Conservation (phyloP, 2,797 vertebrate genomes). For the Enteromius unitaeniatus region DNA sequence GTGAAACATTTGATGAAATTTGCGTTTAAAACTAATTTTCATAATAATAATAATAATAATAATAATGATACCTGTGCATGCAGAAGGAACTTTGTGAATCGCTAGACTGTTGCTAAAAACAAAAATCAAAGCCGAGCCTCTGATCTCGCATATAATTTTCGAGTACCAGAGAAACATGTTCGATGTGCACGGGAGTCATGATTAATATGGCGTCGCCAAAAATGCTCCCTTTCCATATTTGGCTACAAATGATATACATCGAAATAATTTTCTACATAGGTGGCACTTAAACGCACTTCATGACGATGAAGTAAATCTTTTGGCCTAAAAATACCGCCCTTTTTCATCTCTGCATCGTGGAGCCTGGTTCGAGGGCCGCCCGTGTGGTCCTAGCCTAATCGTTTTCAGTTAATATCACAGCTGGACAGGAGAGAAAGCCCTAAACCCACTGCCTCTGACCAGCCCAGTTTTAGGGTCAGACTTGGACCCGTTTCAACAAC, state of each 20-base stretch:
- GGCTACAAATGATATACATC: constrained; percentile 55
- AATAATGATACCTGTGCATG: not conserved
- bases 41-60: not conserved
- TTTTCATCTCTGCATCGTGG: constrained; percentile 23
- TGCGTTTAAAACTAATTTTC: not conserved
- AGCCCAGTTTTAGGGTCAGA: constrained; percentile 31
- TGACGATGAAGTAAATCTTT: constrained; percentile 62
- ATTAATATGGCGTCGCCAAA: constrained; percentile 36
- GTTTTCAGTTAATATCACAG: constrained; percentile 76
- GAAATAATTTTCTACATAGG: constrained; percentile 62
- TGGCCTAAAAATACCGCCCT: constrained; percentile 62
- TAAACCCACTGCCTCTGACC: constrained; percentile 25
- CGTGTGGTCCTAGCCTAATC: constrained; percentile 81
- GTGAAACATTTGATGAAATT: not conserved
- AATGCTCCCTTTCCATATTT: constrained; percentile 46
- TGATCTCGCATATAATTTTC: not conserved
- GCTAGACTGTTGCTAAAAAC: not conserved
- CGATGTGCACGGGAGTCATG: not conserved
- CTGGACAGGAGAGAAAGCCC: constrained; percentile 67
- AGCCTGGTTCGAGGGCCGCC: constrained; percentile 74
- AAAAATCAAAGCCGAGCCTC: not conserved
- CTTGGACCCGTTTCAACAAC: constrained; percentile 49
- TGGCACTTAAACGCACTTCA: constrained; percentile 58
- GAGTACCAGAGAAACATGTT: not conserved
- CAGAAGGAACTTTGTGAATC: not conserved